These are phyloP conservation scores for Piscicola geometra DNA, from an alignment of 2,888 invertebrate genomes.

Conservation along the genomic window DNA sequence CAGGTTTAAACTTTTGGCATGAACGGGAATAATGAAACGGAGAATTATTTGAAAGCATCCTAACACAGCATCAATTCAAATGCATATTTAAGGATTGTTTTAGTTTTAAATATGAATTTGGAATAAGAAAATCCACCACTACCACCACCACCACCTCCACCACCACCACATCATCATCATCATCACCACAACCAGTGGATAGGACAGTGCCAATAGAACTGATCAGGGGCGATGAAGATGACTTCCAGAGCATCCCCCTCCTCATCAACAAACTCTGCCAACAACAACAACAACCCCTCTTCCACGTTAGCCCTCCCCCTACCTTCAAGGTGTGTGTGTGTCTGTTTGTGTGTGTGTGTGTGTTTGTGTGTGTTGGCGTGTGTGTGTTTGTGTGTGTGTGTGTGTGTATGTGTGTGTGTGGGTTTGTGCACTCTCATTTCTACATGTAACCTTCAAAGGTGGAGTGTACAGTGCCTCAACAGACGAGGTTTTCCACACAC, in stretches of 20 bases:
- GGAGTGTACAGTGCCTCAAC: slow-evolving; percentile 76
- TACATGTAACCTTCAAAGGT: slow-evolving; percentile 57
- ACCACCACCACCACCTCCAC: too few relatives aligned
- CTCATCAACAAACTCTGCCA: slow-evolving; percentile 11
- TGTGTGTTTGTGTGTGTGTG: background rate
- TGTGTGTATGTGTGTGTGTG: background rate
- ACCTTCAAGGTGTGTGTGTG: slow-evolving; percentile 21
- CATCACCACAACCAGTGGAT: too few relatives aligned
- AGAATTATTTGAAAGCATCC: too few relatives aligned
- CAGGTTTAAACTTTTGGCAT: too few relatives aligned
- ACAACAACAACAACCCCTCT: background rate
- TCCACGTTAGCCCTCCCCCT: slow-evolving; percentile 16
- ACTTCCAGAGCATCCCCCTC: slow-evolving; percentile 1
- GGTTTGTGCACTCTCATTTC: background rate
- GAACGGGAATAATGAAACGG: too few relatives aligned
- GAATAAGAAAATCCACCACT: too few relatives aligned
- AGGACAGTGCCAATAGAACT: background rate
- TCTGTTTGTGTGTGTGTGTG: background rate
- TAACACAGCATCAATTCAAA: background rate
- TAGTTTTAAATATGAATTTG: background rate
- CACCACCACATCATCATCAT: too few relatives aligned
- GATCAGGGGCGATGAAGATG: background rate
- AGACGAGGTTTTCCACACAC: slow-evolving; percentile 77
- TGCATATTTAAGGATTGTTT: background rate
- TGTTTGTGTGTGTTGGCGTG: background rate